Base-by-base conservation (phyloP, 2,888 invertebrate genomes). In the Cantharis nigra region DNA sequence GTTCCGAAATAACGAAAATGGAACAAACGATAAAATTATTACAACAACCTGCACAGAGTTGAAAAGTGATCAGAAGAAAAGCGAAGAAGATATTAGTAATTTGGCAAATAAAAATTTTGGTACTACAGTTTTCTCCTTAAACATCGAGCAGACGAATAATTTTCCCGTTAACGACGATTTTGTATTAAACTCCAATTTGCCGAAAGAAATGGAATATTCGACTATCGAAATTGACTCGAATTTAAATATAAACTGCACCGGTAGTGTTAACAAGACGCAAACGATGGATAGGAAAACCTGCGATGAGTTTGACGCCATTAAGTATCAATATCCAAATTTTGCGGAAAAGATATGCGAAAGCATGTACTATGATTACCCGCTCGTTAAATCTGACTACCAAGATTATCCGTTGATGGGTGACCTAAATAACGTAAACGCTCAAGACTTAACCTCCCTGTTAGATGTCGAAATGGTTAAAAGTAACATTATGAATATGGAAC, bases 381-480 rank as follows among this genome's bases (percentile, higher is more conserved):
- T 85, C 0, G 80, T 88, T 69, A 87, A 86, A 81, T 85, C 82
- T 30, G 88, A 88, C 63, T 88, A 89, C 80, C 86, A 87, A 30
- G 88, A 88, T 62, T 87, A 87, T 76, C 85, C 88, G 63, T 87
- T 88, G 77, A 85, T 88, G 26, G 85, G 85, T 64, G 88, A 87
- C 80, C 82, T 89, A 70, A 87, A 84, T 76, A 87, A 85, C 76
- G 88, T 89, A 9, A 88, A 87, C 79, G 85, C 88, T n/a, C 87
- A 90, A 75, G 91, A 91, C 79, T 89, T 91, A 73, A 89, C 89
- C 5, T 90, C 89, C 80, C 86, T 90, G 79, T 82, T 91, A 63
- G 90, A 91, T 80, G 90, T 90, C 79, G 91, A 91, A 83, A 89
- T 89, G 84, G 87, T 88, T 30, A 89, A 88, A 80, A 87, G 85